Evolutionary conservation across 2,888 invertebrate species (phyloP).

Genomic region (Aromia moschata): DNA sequence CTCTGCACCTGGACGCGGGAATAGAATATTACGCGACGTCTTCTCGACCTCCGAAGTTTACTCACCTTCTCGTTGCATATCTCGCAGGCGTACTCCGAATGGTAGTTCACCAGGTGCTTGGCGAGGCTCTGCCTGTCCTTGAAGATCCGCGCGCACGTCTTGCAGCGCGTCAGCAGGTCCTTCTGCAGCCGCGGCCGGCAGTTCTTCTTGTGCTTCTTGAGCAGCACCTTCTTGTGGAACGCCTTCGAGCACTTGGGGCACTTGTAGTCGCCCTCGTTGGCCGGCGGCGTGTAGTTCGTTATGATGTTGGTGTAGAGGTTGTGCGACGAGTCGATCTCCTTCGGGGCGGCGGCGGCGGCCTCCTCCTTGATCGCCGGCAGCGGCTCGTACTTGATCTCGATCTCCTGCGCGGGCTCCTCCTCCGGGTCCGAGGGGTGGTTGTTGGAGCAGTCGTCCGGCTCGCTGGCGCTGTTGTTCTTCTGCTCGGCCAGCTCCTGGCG

Average conservation of each 20-base stretch:
- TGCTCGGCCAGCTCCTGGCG: constrained; percentile 53
- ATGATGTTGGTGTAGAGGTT: constrained; percentile 62
- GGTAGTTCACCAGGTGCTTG: constrained; percentile 67
- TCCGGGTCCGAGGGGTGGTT: constrained; percentile 38
- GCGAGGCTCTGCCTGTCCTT: constrained; percentile 67
- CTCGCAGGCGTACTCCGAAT: constrained; percentile 66
- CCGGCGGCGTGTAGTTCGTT: constrained; percentile 61
- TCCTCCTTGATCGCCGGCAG: constrained; percentile 14
- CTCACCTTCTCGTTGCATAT: constrained; percentile 65
- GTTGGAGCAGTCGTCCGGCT: constrained; percentile 40
- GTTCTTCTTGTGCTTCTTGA: constrained; percentile 69
- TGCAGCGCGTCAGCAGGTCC: constrained; percentile 67
- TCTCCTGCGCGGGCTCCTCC: constrained; percentile 23
- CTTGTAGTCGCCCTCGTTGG: constrained; percentile 64
- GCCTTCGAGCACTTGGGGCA: constrained; percentile 68
- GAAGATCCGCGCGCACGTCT: constrained; percentile 68
- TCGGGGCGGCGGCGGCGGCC: constrained; percentile 53
- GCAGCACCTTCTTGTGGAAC: constrained; percentile 66
- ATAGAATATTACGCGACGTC: too few species aligned
- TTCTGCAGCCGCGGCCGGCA: constrained; percentile 65
- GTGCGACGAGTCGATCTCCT: constrained; percentile 60
- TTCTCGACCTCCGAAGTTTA: too few species aligned
- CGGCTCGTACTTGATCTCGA: constrained; percentile 29
- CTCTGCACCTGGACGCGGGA: too few species aligned
- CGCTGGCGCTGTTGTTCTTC: constrained; percentile 37